Evolutionary conservation across 1,140 invertebrate genomes (phyloP).

Genomic region (Scaptomyza pallida): DNA sequence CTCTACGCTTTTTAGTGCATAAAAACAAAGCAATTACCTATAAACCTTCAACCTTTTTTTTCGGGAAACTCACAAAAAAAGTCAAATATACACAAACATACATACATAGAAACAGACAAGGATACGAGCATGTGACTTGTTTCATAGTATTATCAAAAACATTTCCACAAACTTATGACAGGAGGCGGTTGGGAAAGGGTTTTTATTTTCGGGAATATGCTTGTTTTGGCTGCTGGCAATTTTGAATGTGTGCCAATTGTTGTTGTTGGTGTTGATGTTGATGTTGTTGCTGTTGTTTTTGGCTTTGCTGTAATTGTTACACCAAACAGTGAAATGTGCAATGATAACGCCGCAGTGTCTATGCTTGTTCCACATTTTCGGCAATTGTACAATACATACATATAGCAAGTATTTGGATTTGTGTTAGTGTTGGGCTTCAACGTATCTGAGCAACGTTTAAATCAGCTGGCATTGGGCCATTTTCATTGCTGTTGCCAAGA

Average conservation of each 20-base stretch:
- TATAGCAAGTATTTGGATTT: neutral
- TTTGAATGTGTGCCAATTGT: constrained; percentile 78
- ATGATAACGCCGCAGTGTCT: constrained; percentile 74
- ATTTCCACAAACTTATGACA: constrained; percentile 53
- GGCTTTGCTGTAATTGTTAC: constrained; percentile 78
- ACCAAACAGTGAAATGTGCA: constrained; percentile 77
- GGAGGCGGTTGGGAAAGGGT: constrained; percentile 32
- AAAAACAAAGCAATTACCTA: constrained; percentile 52
- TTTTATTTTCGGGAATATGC: constrained; percentile 34
- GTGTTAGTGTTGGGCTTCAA: neutral
- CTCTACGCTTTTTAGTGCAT: neutral
- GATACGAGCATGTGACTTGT: constrained; percentile 49
- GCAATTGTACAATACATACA: constrained; percentile 12
- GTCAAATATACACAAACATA: constrained; percentile 18
- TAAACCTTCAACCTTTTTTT: constrained; percentile 49
- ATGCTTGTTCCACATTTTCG: constrained; percentile 44
- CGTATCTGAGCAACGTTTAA: constrained; percentile 17
- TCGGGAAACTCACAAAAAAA: constrained; percentile 2
- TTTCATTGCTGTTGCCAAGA: constrained; percentile 13
- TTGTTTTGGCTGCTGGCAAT: constrained; percentile 75
- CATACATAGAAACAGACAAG: neutral
- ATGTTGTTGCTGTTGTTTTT: constrained; percentile 60
- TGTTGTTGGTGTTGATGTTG: constrained; percentile 36
- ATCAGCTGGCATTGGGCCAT: constrained; percentile 42
- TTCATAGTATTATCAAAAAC: constrained; percentile 75